These are phyloP conservation scores for Yponomeuta cagnagella DNA, from an alignment of 2,888 invertebrate genomes.

Conservation along the genomic window DNA sequence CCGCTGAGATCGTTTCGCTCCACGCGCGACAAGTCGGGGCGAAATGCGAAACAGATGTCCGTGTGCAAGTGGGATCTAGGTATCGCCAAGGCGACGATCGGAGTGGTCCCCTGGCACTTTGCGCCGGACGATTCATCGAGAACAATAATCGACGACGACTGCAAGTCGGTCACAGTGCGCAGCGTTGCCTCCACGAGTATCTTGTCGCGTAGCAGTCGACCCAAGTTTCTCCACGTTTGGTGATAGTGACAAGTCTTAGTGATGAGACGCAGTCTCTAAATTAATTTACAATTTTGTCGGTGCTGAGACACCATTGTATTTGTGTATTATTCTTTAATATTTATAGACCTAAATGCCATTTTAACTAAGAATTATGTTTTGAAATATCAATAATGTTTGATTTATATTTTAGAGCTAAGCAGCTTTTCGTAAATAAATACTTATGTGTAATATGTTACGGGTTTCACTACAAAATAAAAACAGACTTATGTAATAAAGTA, in stretches of 20 bases:
- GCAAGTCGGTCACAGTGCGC: conserved; percentile 3
- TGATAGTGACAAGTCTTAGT: neutral
- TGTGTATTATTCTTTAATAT: neutral
- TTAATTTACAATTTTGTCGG: no score
- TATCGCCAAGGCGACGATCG: conserved; percentile 2
- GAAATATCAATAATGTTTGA: neutral
- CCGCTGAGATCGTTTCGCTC: neutral
- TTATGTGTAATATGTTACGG: neutral
- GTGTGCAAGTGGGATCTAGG: neutral
- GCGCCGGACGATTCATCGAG: neutral
- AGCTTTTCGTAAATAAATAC: neutral
- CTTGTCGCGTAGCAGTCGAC: conserved; percentile 1
- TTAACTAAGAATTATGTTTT: neutral
- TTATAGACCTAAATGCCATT: no score
- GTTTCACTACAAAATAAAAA: conserved; percentile 9
- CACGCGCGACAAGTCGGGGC: neutral
- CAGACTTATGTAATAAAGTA: conserved; percentile 52
- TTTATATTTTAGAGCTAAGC: neutral
- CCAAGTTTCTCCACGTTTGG: conserved; percentile 12
- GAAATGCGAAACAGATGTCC: neutral
- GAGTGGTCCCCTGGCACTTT: conserved; percentile 10
- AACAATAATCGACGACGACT: conserved; percentile 4
- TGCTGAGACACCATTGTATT: neutral
- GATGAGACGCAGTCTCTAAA: no score
- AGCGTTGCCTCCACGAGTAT: neutral